These are phyloP conservation scores for Hoplodrina ambigua DNA, from an alignment of 2,888 invertebrate genomes.

Conservation along the genomic window DNA sequence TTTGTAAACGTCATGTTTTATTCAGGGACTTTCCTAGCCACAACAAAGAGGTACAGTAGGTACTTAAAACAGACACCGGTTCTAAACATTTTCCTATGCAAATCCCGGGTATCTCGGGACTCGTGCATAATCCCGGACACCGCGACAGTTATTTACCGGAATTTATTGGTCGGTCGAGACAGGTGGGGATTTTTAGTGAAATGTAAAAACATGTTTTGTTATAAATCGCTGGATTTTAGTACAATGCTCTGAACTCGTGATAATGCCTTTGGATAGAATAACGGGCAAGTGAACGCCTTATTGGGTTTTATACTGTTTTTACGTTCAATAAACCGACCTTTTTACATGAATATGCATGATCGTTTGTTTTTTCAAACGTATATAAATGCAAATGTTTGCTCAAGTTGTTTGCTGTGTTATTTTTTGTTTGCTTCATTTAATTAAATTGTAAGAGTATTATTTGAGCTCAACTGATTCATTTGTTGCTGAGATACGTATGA, in stretches of 20 bases:
- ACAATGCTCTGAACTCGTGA: constrained; percentile 49
- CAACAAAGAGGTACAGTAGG: constrained; percentile 17
- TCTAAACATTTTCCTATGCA: constrained; percentile 49
- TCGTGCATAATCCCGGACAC: constrained; percentile 52
- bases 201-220: constrained; percentile 38
- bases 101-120: constrained; percentile 38
- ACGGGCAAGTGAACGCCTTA: constrained; percentile 46
- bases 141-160: constrained; percentile 43
- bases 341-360: constrained; percentile 60
- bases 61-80: constrained; percentile 23
- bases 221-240: constrained; percentile 51
- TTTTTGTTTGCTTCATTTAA: constrained; percentile 36
- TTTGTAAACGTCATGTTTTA: constrained; percentile 18
- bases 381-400: constrained; percentile 55
- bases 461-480: constrained; percentile 28
- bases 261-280: constrained; percentile 41
- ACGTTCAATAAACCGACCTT: constrained; percentile 59
- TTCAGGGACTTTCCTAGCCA: constrained; percentile 17
- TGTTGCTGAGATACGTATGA: not conserved
- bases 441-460: constrained; percentile 24
- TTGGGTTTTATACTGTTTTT: constrained; percentile 57
- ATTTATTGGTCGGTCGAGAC: constrained; percentile 53
- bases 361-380: constrained; percentile 57
- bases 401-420: constrained; percentile 40
- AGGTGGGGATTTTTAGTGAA: constrained; percentile 56